These are phyloP conservation scores for Alfaro cultratus DNA, from an alignment of 2,797 vertebrate species.

Conservation along the genomic window DNA sequence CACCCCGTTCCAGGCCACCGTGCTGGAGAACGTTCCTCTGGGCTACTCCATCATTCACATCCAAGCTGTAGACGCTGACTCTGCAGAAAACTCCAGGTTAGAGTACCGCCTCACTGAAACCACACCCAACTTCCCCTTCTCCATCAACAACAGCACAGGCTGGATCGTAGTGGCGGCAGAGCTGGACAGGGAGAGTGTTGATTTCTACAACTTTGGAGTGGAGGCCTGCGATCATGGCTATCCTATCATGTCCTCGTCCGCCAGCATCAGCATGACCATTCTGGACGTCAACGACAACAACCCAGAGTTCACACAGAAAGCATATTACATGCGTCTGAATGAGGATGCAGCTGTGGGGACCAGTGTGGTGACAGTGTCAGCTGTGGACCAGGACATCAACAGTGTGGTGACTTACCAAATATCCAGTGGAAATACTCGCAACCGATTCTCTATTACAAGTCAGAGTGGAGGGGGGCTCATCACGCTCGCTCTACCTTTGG, in stretches of 20 bases:
- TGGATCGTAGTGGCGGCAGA: constrained; percentile 92
- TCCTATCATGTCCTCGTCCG: constrained; percentile 88
- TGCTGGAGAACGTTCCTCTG: constrained; percentile 91
- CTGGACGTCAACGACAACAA: constrained; percentile 97
- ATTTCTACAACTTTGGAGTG: constrained; percentile 92
- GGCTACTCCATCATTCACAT: constrained; percentile 94
- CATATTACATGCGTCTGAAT: constrained; percentile 90
- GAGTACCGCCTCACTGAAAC: constrained; percentile 88
- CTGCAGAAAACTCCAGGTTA: constrained; percentile 89
- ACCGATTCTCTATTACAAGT: constrained; percentile 97
- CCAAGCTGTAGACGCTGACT: constrained; percentile 94
- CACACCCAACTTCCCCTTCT: constrained; percentile 85
- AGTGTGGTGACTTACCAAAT: constrained; percentile 97
- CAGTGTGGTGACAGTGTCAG: constrained; percentile 92
- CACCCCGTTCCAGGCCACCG: constrained; percentile 94
- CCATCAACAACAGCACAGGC: constrained; percentile 93
- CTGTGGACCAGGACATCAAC: constrained; percentile 93
- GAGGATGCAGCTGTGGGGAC: constrained; percentile 93
- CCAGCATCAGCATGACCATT: constrained; percentile 91
- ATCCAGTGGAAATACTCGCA: constrained; percentile 93
- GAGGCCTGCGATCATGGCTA: constrained; percentile 91
- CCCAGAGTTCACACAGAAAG: constrained; percentile 90
- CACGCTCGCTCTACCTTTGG: constrained; percentile 90
- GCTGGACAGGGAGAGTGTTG: constrained; percentile 90
- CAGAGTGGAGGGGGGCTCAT: constrained; percentile 92